Evolutionary conservation across 53 echinoderm and acorn worm genomes (phyloP).

Genomic region (Pentamera pediparva): DNA sequence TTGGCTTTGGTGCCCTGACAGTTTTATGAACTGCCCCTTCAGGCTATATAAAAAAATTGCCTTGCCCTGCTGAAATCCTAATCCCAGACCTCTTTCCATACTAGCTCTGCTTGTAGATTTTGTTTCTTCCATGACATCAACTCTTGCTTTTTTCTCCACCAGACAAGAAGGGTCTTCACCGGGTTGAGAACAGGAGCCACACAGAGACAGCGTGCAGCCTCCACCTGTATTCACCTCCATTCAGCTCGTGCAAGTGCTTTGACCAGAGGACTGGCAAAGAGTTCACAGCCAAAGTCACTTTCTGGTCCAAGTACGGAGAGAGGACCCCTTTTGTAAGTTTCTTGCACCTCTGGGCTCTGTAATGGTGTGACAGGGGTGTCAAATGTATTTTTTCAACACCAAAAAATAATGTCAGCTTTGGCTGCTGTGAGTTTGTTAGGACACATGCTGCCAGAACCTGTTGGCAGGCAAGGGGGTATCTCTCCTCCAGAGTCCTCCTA

Average conservation of each 20-base stretch:
- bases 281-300: conserved; percentile 55
- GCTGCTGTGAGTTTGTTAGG: no score
- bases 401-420: no score
- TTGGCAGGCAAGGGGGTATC: no score
- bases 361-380: no score
- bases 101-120: not conserved
- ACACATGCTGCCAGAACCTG: no score
- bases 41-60: not conserved
- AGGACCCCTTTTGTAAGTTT: conserved; percentile 90
- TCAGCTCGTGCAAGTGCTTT: conserved; percentile 76
- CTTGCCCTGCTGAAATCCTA: no score
- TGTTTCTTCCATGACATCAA: no score
- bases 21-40: no score
- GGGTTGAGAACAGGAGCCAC: conserved; percentile 85
- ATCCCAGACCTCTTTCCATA: not conserved
- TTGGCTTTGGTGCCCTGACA: no score
- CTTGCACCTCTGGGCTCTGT: no score
- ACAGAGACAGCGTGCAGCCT: conserved; percentile 76
- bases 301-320: conserved; percentile 88
- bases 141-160: not conserved
- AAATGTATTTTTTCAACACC: no score
- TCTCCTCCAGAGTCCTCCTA: no score
- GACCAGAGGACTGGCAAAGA: conserved; percentile 80
- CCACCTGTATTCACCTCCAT: conserved; percentile 92
- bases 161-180: conserved; percentile 85